Evolutionary conservation across 64 coral and sea anemone genomes (phyloP), one percentile per base, ranked within the genome.

Genomic region (Stichodactyla helianthus): DNA sequence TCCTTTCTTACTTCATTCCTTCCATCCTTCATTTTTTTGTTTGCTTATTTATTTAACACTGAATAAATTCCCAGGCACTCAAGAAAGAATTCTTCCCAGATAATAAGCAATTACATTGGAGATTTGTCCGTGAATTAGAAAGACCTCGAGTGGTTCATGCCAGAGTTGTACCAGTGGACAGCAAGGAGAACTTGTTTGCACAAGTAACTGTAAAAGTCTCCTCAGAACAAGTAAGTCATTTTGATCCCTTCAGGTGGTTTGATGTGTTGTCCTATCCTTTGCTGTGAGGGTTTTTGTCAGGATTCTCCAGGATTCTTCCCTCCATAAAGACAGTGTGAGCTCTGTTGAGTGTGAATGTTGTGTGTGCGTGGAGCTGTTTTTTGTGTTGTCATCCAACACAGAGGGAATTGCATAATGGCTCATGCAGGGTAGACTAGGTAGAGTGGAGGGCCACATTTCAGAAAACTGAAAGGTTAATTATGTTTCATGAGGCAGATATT

Each of bases 111-210:
- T 77, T 96, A 26, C 91, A 96, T 71, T 96, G 94, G 94, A 82
- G 94, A 7, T 96, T 87, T 62, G 94, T 96, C 14, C 82, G 85
- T 14, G 80, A 90, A 53, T 59, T 96, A 10, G 81, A 89, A 53
- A 92, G 94, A 22, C 94, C 94, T 23, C 84, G 82, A 22, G 84
- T 96, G 54, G 91, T 96, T 9, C 94, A 96, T 70, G 91, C 88
- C 6, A 59, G 94, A 71, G 91, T 92, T 0, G 85, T 83, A 0
- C 91, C 91, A 0, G 94, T 96, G 8, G 91, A 96, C 71, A 89
- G 54, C 23, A 96, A 96, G 53, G 63, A 92, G 5, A 96, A 96
- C 82, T 44, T 96, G 59, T 96, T 96, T 88, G 94, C 91, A 18
- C 94, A 96, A 80, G 79, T 90, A 10, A 96, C 94, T 55, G 94